These are phyloP conservation scores for Fragum whitleyi DNA, from an alignment of 2,888 invertebrate species.

Conservation along the genomic window DNA sequence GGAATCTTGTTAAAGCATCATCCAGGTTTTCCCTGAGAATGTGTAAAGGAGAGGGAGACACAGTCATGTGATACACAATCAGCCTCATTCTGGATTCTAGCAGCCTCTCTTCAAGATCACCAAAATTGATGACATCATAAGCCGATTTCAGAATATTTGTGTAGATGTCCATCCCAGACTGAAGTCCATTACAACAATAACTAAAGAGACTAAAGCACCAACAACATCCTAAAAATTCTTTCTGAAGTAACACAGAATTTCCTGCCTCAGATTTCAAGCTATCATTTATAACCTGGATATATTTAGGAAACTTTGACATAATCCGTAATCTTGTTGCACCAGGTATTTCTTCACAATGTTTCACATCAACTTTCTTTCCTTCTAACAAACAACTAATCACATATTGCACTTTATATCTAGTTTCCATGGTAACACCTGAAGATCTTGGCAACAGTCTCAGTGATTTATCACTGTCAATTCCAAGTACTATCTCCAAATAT, in stretches of 20 bases:
- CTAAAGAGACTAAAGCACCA: constrained; percentile 81
- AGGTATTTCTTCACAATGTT: constrained; percentile 36
- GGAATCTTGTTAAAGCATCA: constrained; percentile 73
- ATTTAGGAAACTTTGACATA: constrained; percentile 49
- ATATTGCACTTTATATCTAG: constrained; percentile 47
- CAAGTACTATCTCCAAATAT: constrained; percentile 68
- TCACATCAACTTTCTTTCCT: constrained; percentile 60
- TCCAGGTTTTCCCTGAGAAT: constrained; percentile 71
- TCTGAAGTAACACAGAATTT: neutral
- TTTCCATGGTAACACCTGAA: constrained; percentile 24
- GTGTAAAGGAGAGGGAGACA: constrained; percentile 66
- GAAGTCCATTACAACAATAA: constrained; percentile 76
- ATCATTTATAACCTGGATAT: constrained; percentile 39
- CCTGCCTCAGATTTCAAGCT: constrained; percentile 7
- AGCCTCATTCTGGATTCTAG: constrained; percentile 65
- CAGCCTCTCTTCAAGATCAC: constrained; percentile 47
- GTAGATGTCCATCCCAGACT: constrained; percentile 58
- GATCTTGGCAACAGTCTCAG: constrained; percentile 30
- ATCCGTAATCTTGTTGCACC: constrained; percentile 61
- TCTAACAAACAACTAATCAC: constrained; percentile 66
- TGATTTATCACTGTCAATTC: constrained; percentile 41
- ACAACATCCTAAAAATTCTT: constrained; percentile 53
- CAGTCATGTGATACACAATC: constrained; percentile 74
- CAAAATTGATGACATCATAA: neutral
- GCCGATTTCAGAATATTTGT: neutral